A percentile compares a stretch with the other conserved stretches of the same genome.
phyloP scores from a whole-genome alignment of 2,797 vertebrate species.

The Myoxocephalus aenaeus region DNA sequence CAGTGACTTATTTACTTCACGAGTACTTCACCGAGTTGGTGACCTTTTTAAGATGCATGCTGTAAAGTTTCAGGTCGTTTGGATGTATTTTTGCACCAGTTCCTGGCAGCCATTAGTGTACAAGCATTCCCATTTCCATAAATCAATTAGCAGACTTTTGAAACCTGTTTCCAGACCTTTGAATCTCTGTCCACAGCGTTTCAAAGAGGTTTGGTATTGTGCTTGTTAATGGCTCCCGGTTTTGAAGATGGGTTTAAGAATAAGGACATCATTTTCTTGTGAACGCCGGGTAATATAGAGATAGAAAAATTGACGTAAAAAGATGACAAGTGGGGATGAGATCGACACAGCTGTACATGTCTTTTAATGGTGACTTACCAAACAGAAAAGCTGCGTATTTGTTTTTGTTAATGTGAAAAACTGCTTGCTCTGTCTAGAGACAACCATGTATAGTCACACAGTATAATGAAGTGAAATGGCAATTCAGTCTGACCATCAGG shows the following conservation, averaged over 20 bases:
- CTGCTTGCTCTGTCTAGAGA: not conserved
- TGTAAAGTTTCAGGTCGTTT: not conserved
- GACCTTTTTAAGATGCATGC: conserved; percentile 2
- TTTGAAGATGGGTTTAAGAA: not conserved
- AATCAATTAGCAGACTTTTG: not conserved
- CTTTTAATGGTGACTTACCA: not conserved
- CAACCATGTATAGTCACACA: not conserved
- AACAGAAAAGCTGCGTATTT: not conserved
- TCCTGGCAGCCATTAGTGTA: not conserved
- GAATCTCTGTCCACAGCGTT: not conserved
- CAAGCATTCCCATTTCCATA: not conserved
- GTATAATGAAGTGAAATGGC: not conserved
- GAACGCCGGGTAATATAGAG: not conserved
- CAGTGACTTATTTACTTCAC: not conserved
- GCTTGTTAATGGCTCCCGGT: not conserved
- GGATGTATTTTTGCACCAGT: not conserved
- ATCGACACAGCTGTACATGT: not conserved
- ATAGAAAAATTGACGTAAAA: not conserved
- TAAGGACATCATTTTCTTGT: not conserved
- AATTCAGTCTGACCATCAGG: conserved; percentile 12
- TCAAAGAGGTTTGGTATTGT: conserved; percentile 10
- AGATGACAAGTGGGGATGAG: accelerated
- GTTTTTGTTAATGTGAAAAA: not conserved
- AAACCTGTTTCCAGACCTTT: not conserved
- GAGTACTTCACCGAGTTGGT: not conserved